These are phyloP conservation scores for Plecturocebus donacophilus DNA, from an alignment of 2,113 vertebrate genomes.

Conservation along the genomic window DNA sequence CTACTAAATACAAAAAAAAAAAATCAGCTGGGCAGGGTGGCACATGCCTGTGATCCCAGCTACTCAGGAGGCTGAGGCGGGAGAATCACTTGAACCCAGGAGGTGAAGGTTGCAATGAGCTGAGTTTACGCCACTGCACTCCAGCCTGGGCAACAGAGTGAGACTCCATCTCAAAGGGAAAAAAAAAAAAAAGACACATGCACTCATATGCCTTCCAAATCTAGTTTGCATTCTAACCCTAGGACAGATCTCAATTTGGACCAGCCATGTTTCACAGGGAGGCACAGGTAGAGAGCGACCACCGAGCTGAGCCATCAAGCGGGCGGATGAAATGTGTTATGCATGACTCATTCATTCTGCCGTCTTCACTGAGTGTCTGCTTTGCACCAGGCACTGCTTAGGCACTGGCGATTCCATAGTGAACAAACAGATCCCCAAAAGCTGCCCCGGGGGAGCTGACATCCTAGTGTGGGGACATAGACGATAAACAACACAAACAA, in stretches of 20 bases:
- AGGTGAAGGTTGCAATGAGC: no score
- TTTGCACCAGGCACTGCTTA: background rate
- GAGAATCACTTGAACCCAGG: no score
- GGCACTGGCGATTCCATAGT: background rate
- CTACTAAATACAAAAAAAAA: no score
- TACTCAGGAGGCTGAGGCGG: no score
- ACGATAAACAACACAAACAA: background rate
- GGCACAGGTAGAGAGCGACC: background rate
- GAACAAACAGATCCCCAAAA: background rate
- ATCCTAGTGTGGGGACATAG: background rate
- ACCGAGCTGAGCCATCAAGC: no score
- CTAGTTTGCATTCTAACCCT: background rate
- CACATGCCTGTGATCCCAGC: no score
- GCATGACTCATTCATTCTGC: background rate
- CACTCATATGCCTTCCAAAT: background rate
- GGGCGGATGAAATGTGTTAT: background rate
- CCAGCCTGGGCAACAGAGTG: no score
- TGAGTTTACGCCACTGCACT: no score
- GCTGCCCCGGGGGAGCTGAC: background rate
- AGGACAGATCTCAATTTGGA: background rate
- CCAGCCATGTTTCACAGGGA: accelerated
- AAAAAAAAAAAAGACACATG: background rate
- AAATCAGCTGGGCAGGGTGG: no score
- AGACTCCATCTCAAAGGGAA: no score
- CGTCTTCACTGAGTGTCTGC: background rate